Evolutionary conservation across 2,797 vertebrate genomes (phyloP), one percentile per base, ranked within the genome.

Genomic region (Onychomys arenicola): DNA sequence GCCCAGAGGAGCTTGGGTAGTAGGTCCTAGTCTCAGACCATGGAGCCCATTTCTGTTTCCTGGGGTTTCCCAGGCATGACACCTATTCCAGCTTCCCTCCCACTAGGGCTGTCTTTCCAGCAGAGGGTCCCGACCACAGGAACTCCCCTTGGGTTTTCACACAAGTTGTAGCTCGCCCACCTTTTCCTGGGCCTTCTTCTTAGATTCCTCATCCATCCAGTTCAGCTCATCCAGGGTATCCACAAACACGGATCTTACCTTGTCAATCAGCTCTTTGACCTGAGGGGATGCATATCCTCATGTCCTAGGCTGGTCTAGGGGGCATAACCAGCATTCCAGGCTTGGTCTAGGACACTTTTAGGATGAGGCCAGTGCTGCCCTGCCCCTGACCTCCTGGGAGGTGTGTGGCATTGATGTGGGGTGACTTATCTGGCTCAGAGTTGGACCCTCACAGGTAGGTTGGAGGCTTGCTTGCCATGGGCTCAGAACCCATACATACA

Each of bases 201-300:
- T 99, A 0, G 99, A 99, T 1, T 97, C 98, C n/a, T 98, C 95
- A 7, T 99, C 99, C 99, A 99, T 99, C 99, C 99, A 99, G 97
- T 98, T 98, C 89, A 99, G 97, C 98, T 99, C 99, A 89, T 99
- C 99, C 97, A 99, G 97, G 0, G 99, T 99, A 98, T 99, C 99
- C 92, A 99, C 99, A 23, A 99, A 99, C 0, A 98, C 99, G 43
- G 99, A 98, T 69, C 99, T 99, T 92, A 99, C 99, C 98, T 99
- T 99, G 93, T 98, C 91, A 93, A 99, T 99, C 90, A 99, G 98
- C 91, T 99, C 99, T 57, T 98, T 98, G 90, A 99, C 99, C 99
- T 99, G 93, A 82, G 96, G 40, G n/a, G 49, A 75, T 86, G 65
- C 9, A 25, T 32, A 6, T 43, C 67, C n/a, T 9, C 0, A 6